Conservation (phyloP, 2,797 vertebrate species). For the Clarias fuscus region DNA sequence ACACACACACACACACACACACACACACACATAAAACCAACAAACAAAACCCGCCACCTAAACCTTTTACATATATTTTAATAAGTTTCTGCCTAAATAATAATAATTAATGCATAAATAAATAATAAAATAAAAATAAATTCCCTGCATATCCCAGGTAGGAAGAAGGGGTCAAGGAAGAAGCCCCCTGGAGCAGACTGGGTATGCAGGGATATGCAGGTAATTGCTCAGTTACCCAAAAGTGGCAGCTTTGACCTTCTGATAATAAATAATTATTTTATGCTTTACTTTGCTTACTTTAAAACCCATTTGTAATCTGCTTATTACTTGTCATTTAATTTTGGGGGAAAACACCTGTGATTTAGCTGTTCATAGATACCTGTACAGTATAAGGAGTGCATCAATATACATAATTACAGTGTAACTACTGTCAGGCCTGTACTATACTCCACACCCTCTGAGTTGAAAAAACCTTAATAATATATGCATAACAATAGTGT, state of each 20-base stretch:
- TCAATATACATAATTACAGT: background rate
- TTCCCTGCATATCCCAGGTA: too few species aligned
- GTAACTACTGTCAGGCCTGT: background rate
- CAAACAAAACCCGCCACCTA: background rate
- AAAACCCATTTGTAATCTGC: background rate
- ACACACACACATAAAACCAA: too few species aligned
- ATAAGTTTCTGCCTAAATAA: too few species aligned
- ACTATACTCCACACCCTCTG: background rate
- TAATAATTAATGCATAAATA: too few species aligned
- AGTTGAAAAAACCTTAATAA: background rate
- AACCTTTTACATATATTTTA: background rate
- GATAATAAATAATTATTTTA: background rate
- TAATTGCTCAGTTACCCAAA: too few species aligned
- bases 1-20: too few species aligned
- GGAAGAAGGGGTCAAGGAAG: too few species aligned
- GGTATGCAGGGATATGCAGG: too few species aligned
- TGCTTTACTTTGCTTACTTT: background rate
- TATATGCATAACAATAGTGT: background rate
- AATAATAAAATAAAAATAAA: too few species aligned
- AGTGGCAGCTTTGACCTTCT: too few species aligned
- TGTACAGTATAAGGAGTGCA: background rate
- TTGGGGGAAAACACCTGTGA: background rate
- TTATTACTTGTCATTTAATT: background rate
- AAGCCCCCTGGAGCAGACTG: too few species aligned
- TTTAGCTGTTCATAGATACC: background rate